Conservation (phyloP, 1,140 invertebrate genomes). For the Calosoma granatense region DNA sequence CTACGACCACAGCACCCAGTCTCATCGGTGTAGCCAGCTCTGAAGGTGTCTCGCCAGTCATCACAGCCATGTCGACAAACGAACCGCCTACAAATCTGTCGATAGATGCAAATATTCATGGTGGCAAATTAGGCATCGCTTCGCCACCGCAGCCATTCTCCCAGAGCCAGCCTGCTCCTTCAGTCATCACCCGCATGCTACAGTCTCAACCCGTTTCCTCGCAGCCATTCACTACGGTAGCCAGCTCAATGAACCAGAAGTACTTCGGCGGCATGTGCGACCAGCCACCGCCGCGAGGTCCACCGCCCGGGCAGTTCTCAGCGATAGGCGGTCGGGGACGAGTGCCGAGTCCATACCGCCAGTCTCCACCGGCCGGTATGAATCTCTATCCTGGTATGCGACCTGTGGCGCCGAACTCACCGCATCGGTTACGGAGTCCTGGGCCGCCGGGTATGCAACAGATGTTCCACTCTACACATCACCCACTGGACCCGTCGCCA, state of each 20-base stretch:
- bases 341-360: slow-evolving; percentile 37
- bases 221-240: slow-evolving; percentile 36
- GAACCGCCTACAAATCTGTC: slow-evolving; percentile 16
- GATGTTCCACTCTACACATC: slow-evolving; percentile 40
- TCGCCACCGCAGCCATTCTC: slow-evolving; percentile 36
- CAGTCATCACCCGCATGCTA: slow-evolving; percentile 52
- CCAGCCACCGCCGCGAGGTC: slow-evolving; percentile 15
- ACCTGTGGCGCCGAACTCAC: slow-evolving; percentile 11
- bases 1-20: slow-evolving; percentile 30
- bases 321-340: slow-evolving; percentile 32
- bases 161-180: slow-evolving; percentile 36
- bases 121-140: slow-evolving; percentile 30
- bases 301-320: slow-evolving; percentile 15
- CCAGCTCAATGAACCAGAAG: slow-evolving; percentile 29
- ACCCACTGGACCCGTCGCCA: slow-evolving; percentile 44
- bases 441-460: slow-evolving; percentile 20
- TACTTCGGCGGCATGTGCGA: slow-evolving; percentile 19
- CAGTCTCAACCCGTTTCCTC: slow-evolving; percentile 37
- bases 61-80: slow-evolving; percentile 32
- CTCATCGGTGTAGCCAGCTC: slow-evolving; percentile 31
- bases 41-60: slow-evolving; percentile 28
- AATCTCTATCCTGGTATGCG: slow-evolving; percentile 17
- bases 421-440: slow-evolving; percentile 10
- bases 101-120: slow-evolving; percentile 13
- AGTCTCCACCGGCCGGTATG: slow-evolving; percentile 23